phyloP scores from a whole-genome alignment of 2,113 vertebrate genomes.

The Lathamus discolor region DNA sequence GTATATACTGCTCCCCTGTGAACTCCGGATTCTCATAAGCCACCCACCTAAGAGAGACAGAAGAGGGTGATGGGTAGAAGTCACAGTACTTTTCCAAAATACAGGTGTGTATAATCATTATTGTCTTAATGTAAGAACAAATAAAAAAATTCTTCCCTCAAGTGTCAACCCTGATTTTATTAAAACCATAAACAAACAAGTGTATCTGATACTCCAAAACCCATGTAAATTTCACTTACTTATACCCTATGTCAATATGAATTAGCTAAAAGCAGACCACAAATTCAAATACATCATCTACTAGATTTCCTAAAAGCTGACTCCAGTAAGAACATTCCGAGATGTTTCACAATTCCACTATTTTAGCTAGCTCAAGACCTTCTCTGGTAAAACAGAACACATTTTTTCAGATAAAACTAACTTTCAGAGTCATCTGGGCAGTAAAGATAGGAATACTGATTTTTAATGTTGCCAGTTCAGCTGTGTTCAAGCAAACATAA shows the following conservation, averaged over 20 bases:
- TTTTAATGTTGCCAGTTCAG: not conserved
- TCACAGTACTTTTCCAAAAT: not conserved
- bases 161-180: not conserved
- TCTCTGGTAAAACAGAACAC: not conserved
- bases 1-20: slow-evolving; percentile 88
- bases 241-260: not conserved
- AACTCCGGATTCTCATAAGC: slow-evolving; percentile 91
- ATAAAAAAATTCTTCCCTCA: not conserved
- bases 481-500: not conserved
- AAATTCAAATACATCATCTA: not conserved
- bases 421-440: not conserved
- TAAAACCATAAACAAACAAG: not conserved
- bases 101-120: not conserved
- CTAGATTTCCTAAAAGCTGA: not conserved
- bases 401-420: not conserved
- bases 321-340: not conserved
- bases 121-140: not conserved
- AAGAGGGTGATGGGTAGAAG: not conserved
- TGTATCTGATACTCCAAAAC: not conserved
- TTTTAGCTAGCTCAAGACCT: not conserved
- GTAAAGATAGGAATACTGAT: not conserved
- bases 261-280: not conserved
- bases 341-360: not conserved
- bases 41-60: slow-evolving; percentile 84
- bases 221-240: not conserved